These are phyloP conservation scores for Motacilla alba DNA, from an alignment of 2,113 vertebrate genomes.

Conservation along the genomic window DNA sequence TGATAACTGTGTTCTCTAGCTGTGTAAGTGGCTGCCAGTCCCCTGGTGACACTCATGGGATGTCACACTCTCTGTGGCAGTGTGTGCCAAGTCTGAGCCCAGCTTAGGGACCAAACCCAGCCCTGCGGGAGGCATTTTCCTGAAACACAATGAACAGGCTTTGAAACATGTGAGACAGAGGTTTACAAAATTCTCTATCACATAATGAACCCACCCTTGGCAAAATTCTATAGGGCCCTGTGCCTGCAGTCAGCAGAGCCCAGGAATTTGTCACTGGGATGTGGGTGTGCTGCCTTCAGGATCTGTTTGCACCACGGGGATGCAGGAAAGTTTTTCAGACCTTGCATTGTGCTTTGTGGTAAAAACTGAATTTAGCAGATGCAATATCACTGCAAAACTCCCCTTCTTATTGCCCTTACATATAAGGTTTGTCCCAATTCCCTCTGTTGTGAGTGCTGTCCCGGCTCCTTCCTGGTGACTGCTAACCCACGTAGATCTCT, in stretches of 20 bases:
- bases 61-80: not conserved
- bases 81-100: not conserved
- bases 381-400: not conserved
- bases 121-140: not conserved
- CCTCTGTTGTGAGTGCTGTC: not conserved
- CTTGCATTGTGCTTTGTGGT: not conserved
- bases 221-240: not conserved
- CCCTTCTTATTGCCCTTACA: not conserved
- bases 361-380: not conserved
- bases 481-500: accelerated
- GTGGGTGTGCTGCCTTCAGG: not conserved
- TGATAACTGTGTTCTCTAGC: not conserved
- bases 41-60: not conserved
- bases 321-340: not conserved
- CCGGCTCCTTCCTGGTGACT: not conserved
- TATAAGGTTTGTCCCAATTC: not conserved
- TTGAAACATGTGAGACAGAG: not conserved
- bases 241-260: not conserved
- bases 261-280: not conserved
- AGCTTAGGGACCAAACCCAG: not conserved
- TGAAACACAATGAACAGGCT: not conserved
- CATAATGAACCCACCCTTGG: not conserved
- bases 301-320: not conserved
- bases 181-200: not conserved
- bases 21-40: not conserved